Conservation (phyloP, 1,140 invertebrate genomes). For the Vanessa atalanta region DNA sequence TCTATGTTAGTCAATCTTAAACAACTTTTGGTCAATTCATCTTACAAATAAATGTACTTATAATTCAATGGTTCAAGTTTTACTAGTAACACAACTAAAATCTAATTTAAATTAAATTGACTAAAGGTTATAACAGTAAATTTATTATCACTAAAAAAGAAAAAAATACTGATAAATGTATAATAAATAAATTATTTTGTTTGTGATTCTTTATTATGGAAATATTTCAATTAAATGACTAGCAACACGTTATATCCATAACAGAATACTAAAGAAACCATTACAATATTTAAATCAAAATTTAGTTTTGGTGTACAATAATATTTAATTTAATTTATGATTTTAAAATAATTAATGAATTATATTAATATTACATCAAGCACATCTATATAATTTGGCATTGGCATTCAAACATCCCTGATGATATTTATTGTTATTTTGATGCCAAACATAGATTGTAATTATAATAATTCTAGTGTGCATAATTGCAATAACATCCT, state of each 20-base stretch:
- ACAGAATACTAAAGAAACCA: neutral
- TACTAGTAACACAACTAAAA: conserved; percentile 16
- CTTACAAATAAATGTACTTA: conserved; percentile 61
- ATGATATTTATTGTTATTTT: no score
- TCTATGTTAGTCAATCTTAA: conserved; percentile 63
- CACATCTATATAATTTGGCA: no score
- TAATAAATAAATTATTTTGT: neutral
- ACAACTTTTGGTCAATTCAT: conserved; percentile 79
- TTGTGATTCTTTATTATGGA: neutral
- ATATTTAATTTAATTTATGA: no score
- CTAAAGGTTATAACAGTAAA: neutral
- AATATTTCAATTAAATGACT: conserved; percentile 2
- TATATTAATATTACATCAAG: no score
- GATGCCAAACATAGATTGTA: no score
- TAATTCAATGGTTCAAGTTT: conserved; percentile 27
- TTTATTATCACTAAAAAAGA: neutral
- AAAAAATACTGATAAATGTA: neutral
- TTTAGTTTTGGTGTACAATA: no score
- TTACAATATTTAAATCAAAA: neutral
- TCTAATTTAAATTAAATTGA: conserved; percentile 16
- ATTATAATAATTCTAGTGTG: no score
- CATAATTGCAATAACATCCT: no score
- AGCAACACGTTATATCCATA: neutral
- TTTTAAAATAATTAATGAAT: no score
- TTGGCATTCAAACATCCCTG: no score